Base-by-base conservation (phyloP, 2,113 vertebrate genomes). In the Odocoileus virginianus region DNA sequence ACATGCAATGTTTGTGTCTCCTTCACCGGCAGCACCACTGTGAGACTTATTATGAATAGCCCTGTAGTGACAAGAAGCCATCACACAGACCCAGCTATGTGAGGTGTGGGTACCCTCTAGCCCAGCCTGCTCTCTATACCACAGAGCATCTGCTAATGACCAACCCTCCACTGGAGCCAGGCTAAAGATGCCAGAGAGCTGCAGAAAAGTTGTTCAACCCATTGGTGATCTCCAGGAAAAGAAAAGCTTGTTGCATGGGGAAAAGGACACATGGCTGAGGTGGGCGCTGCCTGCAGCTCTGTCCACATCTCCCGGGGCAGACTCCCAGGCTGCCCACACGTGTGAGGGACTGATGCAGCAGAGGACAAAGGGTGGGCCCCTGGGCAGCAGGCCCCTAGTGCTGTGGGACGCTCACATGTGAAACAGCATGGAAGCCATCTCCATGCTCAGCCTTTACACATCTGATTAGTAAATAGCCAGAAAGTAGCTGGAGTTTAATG, bases 401-500 rank as follows among this genome's bases (percentile, higher is more conserved):
- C 17, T 9, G 2, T 0, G 16, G 57, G 47, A 54, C 1, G 0
- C 10, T 12, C 12, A 19, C 3, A 21, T 9, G 2, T 3, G n/a
- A 47, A 50, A 43, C 33, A 33, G n/a, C n/a, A 36, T 40, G n/a
- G 67, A 23, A 7, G 5, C 43, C 25, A 11, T 33, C 23, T 52
- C 74, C 27, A 5, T 15, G 28, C 84, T 16, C 30, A 87, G 27
- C 19, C 13, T 55, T 43, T 3, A 33, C 12, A 55, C 6, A 0
- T 43, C 55, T 47, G 36, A 52, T 10, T 47, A 52, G 45, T 19
- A 61, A 45, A 52, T 3, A 47, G 40, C 27, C n/a, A 21, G 36
- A 81, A 93, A 54, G 91, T 43, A 40, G 21, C 11, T 36, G 57
- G 15, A 30, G 84, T 7, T 58, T 50, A 25, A 16, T 3, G 7